A percentile compares a stretch with the other conserved stretches of the same genome.
These are phyloP conservation scores for Pelecanus crispus DNA, from an alignment of 2,113 vertebrate genomes.

Conservation along the genomic window DNA sequence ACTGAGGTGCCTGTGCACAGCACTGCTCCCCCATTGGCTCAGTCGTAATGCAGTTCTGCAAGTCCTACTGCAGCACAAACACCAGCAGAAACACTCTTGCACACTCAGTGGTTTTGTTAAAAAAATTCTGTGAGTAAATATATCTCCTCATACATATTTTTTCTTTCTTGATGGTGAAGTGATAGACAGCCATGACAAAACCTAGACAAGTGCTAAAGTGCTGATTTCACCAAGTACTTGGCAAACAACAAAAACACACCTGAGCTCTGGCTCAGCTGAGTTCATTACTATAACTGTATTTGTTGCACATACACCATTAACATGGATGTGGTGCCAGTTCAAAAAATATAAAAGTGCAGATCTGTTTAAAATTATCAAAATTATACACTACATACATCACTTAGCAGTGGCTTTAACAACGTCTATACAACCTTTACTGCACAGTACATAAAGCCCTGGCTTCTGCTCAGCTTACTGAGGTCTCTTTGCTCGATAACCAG, in stretches of 20 bases:
- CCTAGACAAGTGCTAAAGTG: not conserved
- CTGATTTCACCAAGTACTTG: not conserved
- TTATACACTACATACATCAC: not conserved
- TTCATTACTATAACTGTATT: not conserved
- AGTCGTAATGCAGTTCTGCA: not conserved
- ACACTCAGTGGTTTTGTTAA: not conserved
- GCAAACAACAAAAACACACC: not conserved
- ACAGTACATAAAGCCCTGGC: not conserved
- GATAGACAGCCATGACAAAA: not conserved
- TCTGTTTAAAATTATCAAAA: not conserved
- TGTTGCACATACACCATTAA: not conserved
- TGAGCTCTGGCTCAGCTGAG: not conserved
- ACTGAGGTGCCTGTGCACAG: not conserved
- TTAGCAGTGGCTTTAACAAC: not conserved
- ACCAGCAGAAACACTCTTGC: not conserved
- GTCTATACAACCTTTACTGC: not conserved
- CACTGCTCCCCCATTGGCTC: not conserved
- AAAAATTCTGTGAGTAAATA: not conserved
- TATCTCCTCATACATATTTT: not conserved
- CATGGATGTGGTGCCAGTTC: fast-evolving
- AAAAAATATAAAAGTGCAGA: not conserved
- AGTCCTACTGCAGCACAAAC: not conserved
- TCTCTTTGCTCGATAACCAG: not conserved
- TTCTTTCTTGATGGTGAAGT: not conserved
- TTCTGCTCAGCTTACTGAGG: not conserved